These are phyloP conservation scores for Telmatochromis sp. DNA, from an alignment of 2,113 vertebrate genomes.

Conservation along the genomic window DNA sequence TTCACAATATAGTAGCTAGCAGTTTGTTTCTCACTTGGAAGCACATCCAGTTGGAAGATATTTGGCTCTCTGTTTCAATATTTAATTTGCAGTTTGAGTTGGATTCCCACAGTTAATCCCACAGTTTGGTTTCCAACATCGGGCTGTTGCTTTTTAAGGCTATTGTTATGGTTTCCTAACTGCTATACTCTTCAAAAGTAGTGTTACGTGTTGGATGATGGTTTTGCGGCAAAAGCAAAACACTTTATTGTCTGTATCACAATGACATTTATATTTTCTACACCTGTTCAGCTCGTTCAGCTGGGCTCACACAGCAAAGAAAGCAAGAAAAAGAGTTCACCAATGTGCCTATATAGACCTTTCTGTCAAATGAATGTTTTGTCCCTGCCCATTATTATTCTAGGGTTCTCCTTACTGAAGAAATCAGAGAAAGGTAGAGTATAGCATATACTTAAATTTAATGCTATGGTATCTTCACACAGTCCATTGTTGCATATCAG, in stretches of 20 bases:
- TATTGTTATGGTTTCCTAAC: background rate
- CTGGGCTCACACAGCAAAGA: background rate
- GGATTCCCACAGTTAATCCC: background rate
- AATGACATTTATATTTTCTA: background rate
- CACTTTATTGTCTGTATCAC: background rate
- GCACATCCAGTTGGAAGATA: background rate
- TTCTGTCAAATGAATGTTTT: background rate
- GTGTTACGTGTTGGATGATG: background rate
- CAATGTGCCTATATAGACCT: background rate
- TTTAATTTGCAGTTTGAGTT: background rate
- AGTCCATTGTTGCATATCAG: background rate
- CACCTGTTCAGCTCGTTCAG: background rate
- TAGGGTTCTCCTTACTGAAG: background rate
- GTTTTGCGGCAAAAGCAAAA: background rate
- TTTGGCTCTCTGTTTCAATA: background rate
- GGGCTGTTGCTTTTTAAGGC: background rate
- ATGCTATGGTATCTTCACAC: background rate
- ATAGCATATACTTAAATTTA: background rate
- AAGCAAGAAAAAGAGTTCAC: background rate
- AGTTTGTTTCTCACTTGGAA: background rate
- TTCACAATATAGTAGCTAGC: background rate
- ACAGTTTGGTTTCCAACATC: background rate
- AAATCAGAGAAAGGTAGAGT: background rate
- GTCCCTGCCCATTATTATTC: background rate
- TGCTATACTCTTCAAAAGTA: background rate